Evolutionary conservation across 2,888 invertebrate genomes (phyloP).

Genomic region (Cylindroiulus punctatus): DNA sequence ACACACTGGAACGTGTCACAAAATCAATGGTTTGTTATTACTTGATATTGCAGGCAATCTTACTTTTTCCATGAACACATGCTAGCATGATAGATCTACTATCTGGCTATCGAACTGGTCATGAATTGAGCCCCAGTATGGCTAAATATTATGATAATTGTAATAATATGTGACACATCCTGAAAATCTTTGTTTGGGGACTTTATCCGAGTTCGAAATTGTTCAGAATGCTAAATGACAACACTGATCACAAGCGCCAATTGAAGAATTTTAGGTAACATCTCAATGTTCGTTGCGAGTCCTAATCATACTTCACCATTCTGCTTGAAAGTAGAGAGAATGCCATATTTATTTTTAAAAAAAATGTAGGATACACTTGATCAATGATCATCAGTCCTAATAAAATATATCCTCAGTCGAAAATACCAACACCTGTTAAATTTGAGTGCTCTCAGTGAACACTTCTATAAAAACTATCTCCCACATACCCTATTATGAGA

Average conservation of each 20-base stretch:
- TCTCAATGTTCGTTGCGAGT: constrained; percentile 2
- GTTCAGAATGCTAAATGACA: not conserved
- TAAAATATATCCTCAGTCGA: constrained; percentile 58
- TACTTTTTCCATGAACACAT: no score
- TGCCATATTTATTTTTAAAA: constrained; percentile 62
- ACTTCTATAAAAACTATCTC: constrained; percentile 55
- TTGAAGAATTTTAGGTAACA: not conserved
- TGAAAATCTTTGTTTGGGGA: not conserved
- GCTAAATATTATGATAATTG: not conserved
- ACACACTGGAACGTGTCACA: not conserved
- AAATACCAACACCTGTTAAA: constrained; percentile 57
- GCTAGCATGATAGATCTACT: no score
- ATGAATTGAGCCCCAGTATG: not conserved
- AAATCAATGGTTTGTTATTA: not conserved
- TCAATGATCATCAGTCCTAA: constrained; percentile 57
- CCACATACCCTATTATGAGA: constrained; percentile 54
- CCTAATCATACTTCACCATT: constrained; percentile 20
- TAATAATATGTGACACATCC: not conserved
- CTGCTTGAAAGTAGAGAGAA: constrained; percentile 48
- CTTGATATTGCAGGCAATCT: no score
- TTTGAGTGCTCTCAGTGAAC: constrained; percentile 47
- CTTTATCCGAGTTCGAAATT: not conserved
- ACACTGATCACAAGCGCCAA: not conserved
- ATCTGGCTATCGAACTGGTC: not conserved
- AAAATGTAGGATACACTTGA: constrained; percentile 57